Conservation (phyloP, 1,140 invertebrate species). For the Lamellibrachia luymesi region DNA sequence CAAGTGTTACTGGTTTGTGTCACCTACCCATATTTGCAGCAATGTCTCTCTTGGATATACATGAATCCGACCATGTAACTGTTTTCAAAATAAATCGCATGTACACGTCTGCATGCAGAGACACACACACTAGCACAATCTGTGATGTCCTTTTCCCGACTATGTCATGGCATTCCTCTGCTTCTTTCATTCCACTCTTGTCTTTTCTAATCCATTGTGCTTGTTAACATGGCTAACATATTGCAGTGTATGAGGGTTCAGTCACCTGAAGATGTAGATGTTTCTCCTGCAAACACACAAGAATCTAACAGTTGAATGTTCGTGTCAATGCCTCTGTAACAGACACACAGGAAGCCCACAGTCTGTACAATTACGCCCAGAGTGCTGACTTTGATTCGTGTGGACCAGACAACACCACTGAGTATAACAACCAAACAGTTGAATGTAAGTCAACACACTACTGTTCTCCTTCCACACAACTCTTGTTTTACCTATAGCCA, state of each 20-base stretch:
- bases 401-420: not conserved
- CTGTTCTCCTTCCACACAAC: not conserved
- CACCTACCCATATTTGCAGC: not conserved
- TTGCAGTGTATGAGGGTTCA: too few species aligned
- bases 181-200: too few species aligned
- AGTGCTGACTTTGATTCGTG: not conserved
- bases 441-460: not conserved
- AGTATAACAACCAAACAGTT: conserved; percentile 1
- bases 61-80: not conserved
- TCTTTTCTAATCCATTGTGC: too few species aligned
- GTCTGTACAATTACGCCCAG: conserved; percentile 12
- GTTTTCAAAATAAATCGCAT: too few species aligned
- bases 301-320: not conserved
- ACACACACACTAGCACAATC: not conserved
- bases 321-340: not conserved
- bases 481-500: not conserved
- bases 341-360: conserved; percentile 14
- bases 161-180: too few species aligned
- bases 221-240: too few species aligned
- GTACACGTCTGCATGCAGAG: not conserved
- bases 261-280: not conserved
- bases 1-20: too few species aligned
- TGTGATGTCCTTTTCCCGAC: too few species aligned
- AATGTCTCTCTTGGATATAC: not conserved
- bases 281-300: not conserved